Percentiles rank a stretch among this genome's conserved stretches.
Conservation (phyloP, 2,113 vertebrate species). For the Prochilodus magdalenae region DNA sequence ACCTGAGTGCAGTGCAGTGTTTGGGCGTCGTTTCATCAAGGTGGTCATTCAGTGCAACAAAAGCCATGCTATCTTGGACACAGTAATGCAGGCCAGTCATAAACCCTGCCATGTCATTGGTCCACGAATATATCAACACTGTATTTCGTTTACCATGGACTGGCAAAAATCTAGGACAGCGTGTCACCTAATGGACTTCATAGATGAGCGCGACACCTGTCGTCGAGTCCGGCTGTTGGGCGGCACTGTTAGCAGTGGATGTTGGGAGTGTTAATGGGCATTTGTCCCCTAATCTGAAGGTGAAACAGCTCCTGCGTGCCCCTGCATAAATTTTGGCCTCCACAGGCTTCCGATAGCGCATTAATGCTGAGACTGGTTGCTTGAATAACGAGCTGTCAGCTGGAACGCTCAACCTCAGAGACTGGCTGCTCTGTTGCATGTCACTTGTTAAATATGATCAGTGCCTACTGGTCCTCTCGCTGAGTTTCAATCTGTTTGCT, state of each 20-base stretch:
- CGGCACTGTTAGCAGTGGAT: background rate
- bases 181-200: background rate
- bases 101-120: too few relatives aligned
- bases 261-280: background rate
- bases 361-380: background rate
- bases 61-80: too few relatives aligned
- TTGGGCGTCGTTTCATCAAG: too few relatives aligned
- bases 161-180: too few relatives aligned
- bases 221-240: background rate
- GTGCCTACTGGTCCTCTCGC: background rate
- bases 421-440: background rate
- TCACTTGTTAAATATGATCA: background rate
- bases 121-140: too few relatives aligned
- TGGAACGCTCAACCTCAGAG: background rate
- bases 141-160: too few relatives aligned
- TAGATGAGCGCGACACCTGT: background rate
- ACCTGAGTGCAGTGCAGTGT: too few relatives aligned
- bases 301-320: background rate
- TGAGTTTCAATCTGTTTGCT: background rate
- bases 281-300: background rate
- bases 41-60: too few relatives aligned
- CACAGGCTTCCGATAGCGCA: background rate
- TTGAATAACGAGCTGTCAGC: constrained; percentile 9
- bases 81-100: too few relatives aligned
- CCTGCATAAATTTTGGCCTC: background rate